These are phyloP conservation scores for Tiliqua scincoides DNA, from an alignment of 2,113 vertebrate species.

Conservation along the genomic window DNA sequence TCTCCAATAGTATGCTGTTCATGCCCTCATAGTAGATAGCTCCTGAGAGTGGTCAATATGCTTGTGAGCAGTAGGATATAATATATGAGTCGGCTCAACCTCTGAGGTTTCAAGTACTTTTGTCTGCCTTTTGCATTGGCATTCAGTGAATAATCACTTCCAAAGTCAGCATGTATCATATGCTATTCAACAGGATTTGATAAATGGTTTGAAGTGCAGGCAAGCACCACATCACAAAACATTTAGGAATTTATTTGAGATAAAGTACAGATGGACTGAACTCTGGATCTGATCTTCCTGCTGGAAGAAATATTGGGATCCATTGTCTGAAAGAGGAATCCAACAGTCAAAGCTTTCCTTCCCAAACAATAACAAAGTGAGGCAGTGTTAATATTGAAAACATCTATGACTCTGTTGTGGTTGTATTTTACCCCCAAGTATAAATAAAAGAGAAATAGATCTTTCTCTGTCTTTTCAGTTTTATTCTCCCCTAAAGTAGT, in stretches of 20 bases:
- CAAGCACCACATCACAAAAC: slow-evolving; percentile 31
- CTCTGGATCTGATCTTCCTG: slow-evolving; percentile 56
- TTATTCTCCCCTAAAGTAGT: slow-evolving; percentile 31
- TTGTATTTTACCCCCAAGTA: slow-evolving; percentile 44
- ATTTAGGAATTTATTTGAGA: slow-evolving; percentile 38
- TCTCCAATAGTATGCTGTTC: background rate
- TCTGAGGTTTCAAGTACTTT: background rate
- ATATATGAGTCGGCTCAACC: background rate
- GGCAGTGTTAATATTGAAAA: slow-evolving; percentile 60
- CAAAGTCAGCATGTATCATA: background rate
- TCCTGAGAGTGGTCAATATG: background rate
- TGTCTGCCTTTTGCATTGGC: slow-evolving; percentile 26
- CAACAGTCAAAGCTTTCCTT: slow-evolving; percentile 62
- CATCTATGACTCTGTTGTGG: slow-evolving; percentile 51
- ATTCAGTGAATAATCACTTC: background rate
- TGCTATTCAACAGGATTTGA: background rate
- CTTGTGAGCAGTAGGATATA: background rate
- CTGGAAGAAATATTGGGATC: slow-evolving; percentile 54
- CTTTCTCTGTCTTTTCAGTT: slow-evolving; percentile 37
- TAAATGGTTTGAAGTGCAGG: slow-evolving; percentile 28
- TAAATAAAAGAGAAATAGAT: slow-evolving; percentile 37
- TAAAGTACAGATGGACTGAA: slow-evolving; percentile 62
- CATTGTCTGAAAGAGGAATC: slow-evolving; percentile 59
- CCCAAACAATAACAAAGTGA: slow-evolving; percentile 27
- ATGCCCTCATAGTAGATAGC: background rate